Evolutionary conservation across 2,113 vertebrate genomes (phyloP), one percentile per base, ranked within the genome.

Genomic region (Gorsachius goisagi): DNA sequence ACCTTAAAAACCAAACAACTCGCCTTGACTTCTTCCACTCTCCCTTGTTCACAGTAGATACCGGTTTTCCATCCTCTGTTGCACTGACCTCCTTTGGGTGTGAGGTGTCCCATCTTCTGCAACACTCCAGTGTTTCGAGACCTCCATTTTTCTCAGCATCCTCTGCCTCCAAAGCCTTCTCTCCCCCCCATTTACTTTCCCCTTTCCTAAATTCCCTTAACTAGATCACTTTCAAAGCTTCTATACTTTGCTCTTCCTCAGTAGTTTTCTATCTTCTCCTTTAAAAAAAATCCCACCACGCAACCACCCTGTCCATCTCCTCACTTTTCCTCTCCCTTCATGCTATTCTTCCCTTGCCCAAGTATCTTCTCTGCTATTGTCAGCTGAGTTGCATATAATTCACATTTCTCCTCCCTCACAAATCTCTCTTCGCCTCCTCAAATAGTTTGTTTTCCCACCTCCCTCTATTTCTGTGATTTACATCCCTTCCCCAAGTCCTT

Each of bases 11-110:
- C 4, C 12, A 52, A 69, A 2, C 63, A 80, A 22, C 55, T 55
- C 62, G 76, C 87, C 47, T 58, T 35, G 16, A 16, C 13, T 56
- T 72, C 81, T 79, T 80, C 33, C 50, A 26, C 21, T 55, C 26
- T 62, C 9, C 16, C 30, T 44, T 59, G 44, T 9, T 79, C 62
- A 23, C 9, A 8, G 47, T 2, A 15, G 50, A 6, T 35, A 27
- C 27, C 28, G 21, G 50, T 39, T 60, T 68, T 86, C 72, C 49
- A 72, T 22, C 35, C 49, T n/a, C 37, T 49, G 62, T 21, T 59
- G 52, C 41, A 44, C 28, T 0, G 0, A n/a, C 10, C 8, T 67
- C 44, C 64, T 79, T 4, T 1, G 32, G 11, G 32, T 55, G n/a
- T 47, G n/a, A 90, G 53, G 35, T 50, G 76, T 53, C 64, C 13